These are phyloP conservation scores for Patella ulyssiponensis DNA, from an alignment of 2,888 invertebrate genomes.

Conservation along the genomic window DNA sequence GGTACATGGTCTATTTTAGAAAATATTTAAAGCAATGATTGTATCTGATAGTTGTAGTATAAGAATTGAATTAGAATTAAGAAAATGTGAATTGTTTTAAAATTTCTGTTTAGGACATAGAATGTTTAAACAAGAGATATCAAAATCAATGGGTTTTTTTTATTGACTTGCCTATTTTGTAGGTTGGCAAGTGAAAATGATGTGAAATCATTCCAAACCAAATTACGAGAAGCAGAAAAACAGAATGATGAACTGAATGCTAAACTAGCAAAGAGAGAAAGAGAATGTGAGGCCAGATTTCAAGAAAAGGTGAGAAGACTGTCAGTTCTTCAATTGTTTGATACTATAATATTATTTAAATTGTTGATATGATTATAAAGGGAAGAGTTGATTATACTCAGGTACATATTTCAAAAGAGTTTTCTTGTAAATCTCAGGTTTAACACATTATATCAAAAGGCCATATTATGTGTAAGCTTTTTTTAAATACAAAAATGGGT, in stretches of 20 bases:
- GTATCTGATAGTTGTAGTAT: neutral
- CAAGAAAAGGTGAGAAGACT: conserved; percentile 80
- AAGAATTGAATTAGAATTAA: no score
- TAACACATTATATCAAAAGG: no score
- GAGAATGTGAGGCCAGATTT: conserved; percentile 88
- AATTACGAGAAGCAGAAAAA: conserved; percentile 89
- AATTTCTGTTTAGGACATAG: no score
- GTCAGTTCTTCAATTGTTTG: neutral
- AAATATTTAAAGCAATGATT: neutral
- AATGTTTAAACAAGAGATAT: no score
- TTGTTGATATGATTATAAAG: neutral
- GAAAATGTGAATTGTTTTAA: no score
- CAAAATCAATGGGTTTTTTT: no score
- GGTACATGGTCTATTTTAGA: neutral
- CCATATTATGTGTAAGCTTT: no score
- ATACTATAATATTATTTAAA: neutral
- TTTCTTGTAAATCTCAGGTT: no score
- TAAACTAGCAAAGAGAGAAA: conserved; percentile 89
- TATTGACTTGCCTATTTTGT: conserved; percentile 21
- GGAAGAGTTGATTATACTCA: neutral
- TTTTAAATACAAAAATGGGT: no score
- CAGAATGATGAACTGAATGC: conserved; percentile 91
- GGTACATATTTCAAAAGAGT: neutral
- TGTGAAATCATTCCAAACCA: conserved; percentile 86
- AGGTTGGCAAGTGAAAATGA: conserved; percentile 93